A percentile compares a stretch with the other conserved stretches of the same genome.
These are phyloP conservation scores for Otolemur crassicaudatus DNA, from an alignment of 2,797 vertebrate genomes.

Conservation along the genomic window DNA sequence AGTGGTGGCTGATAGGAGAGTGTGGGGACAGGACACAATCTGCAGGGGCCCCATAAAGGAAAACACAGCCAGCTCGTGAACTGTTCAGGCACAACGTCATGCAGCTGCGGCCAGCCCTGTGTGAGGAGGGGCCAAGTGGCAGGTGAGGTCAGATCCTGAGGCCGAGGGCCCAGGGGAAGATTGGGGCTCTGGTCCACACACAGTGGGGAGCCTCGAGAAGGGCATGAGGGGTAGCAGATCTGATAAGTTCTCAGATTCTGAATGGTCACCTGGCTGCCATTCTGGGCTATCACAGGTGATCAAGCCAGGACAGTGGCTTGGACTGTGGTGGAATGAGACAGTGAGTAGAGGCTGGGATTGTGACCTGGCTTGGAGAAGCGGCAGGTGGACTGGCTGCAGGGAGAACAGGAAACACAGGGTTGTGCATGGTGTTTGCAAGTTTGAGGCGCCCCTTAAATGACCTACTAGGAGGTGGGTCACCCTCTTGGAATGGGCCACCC, in stretches of 20 bases:
- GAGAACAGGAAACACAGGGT: not conserved
- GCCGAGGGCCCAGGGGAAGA: too few relatives aligned
- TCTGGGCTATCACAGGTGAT: not conserved
- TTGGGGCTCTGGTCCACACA: not conserved
- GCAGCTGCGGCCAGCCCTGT: accelerated
- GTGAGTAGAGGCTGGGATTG: not conserved
- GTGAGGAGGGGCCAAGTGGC: not conserved
- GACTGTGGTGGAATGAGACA: not conserved
- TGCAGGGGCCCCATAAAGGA: too few relatives aligned
- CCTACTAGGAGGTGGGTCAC: not conserved
- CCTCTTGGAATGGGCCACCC: accelerated
- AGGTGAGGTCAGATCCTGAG: not conserved
- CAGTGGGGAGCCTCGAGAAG: not conserved
- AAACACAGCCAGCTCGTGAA: not conserved
- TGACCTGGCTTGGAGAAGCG: not conserved
- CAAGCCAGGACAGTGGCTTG: accelerated
- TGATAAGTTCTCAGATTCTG: accelerated
- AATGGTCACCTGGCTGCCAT: accelerated
- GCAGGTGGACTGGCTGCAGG: accelerated
- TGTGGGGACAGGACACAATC: accelerated
- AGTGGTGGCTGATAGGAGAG: accelerated
- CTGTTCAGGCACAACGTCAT: not conserved
- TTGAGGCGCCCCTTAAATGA: not conserved
- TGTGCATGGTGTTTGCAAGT: not conserved
- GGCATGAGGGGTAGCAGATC: too few relatives aligned